Evolutionary conservation across 1,140 invertebrate genomes (phyloP), one percentile per base, ranked within the genome.

Genomic region (Camponotus pennsylvanicus): DNA sequence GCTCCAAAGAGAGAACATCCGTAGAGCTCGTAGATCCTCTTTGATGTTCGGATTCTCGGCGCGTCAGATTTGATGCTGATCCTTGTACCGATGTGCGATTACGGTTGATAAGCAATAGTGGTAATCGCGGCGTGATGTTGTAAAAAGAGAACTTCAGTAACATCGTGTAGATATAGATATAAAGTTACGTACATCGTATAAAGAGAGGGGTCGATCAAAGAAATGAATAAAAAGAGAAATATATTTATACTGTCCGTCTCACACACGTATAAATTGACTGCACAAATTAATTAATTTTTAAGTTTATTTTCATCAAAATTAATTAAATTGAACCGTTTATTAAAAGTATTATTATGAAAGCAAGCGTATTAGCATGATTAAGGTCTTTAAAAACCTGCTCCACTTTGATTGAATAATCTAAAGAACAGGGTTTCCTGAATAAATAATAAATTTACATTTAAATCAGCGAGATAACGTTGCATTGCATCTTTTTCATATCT

Each of bases 81-180:
- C 79, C 55, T 75, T 75, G 79, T 82, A 82, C 67, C 40, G 69
- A 83, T 63, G 67, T 18, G 69, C 57, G 79, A 83, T 83, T 75
- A 61, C 79, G 13, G 2, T 63, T 61, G 79, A 83, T 61, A 83
- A 75, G 79, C 49, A 32, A 37, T 57, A 70, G 64, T 70, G 45
- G 18, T 78, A 78, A 80, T 70, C 45, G 34, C 45, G 18, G 13
- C 18, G 9, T 40, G 27, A 27, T 27, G n/a, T 34, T 70, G 49
- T 80, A 34, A 79, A 79, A 79, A 15, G 63, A 70, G 34, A 79
- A 67, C 9, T 13, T 21, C 15, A 18, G 6, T 15, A 42, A 37
- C 66, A 21, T 42, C 55, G 27, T 42, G 21, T 59, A 18, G n/a
- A 37, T 27, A 37, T n/a, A 66, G 1, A 52, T 7, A n/a, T 45